Evolutionary conservation across 2,888 invertebrate genomes (phyloP).

Genomic region (Molorchus minor): DNA sequence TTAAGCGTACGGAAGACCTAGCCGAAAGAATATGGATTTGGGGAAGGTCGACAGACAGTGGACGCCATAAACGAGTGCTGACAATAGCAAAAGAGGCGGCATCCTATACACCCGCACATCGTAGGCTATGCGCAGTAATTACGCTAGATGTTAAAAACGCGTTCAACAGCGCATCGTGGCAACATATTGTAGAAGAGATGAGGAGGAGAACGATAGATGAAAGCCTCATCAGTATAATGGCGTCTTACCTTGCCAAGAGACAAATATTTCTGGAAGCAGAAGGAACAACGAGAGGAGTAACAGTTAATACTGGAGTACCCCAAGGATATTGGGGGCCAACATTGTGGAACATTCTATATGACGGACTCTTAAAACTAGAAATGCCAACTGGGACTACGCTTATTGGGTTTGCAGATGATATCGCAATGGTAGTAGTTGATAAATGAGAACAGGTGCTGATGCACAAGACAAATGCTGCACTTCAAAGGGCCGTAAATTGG

Average conservation of each 20-base stretch:
- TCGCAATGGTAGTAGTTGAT: not conserved
- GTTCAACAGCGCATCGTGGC: conserved; percentile 9
- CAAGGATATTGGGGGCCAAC: conserved; percentile 19
- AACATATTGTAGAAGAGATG: conserved; percentile 16
- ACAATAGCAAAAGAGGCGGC: too few relatives aligned
- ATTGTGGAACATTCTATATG: conserved; percentile 2
- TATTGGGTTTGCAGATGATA: not conserved
- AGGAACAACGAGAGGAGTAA: not conserved
- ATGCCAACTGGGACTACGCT: not conserved
- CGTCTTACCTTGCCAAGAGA: conserved; percentile 20
- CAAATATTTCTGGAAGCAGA: conserved; percentile 18
- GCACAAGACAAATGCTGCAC: not conserved
- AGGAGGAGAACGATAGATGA: conserved; percentile 19
- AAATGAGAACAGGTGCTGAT: not conserved
- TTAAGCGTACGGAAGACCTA: too few relatives aligned
- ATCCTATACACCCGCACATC: too few relatives aligned
- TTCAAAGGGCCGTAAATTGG: not conserved
- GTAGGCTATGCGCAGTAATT: not conserved
- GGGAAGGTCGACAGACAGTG: too few relatives aligned
- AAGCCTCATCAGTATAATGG: conserved; percentile 23
- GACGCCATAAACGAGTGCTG: too few relatives aligned
- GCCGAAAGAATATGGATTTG: too few relatives aligned
- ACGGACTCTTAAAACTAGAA: not conserved
- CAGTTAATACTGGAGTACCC: conserved; percentile 1
- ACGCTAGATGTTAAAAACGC: conserved; percentile 12